Evolutionary conservation across 2,888 invertebrate genomes (phyloP).

Genomic region (Tortrix viridana): DNA sequence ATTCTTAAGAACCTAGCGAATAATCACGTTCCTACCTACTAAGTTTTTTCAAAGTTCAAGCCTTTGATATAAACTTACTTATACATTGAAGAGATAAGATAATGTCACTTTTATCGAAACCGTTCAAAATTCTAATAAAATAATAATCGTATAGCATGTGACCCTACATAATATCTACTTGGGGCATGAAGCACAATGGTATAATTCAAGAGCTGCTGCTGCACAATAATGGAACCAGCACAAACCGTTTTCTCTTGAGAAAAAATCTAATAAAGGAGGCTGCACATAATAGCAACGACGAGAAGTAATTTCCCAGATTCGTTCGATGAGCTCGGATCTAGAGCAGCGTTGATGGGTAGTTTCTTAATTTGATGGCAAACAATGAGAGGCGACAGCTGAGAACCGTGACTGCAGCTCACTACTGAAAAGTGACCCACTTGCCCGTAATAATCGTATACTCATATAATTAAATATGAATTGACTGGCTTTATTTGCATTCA

Average conservation of each 20-base stretch:
- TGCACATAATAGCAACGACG: slow-evolving; percentile 65
- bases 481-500: slow-evolving; percentile 6
- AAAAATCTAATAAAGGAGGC: slow-evolving; percentile 59
- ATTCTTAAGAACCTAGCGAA: slow-evolving; percentile 43
- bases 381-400: slow-evolving; percentile 45
- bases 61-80: neutral
- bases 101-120: neutral
- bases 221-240: slow-evolving; percentile 58
- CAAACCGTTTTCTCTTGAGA: slow-evolving; percentile 67
- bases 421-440: slow-evolving; percentile 58
- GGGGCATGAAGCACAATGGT: slow-evolving; percentile 20
- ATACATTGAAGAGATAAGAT: slow-evolving; percentile 11
- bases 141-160: neutral
- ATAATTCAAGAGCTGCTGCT: slow-evolving; percentile 42
- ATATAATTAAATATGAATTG: slow-evolving; percentile 8
- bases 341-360: slow-evolving; percentile 59
- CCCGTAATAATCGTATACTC: slow-evolving; percentile 34
- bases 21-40: neutral
- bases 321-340: slow-evolving; percentile 66
- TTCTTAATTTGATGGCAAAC: slow-evolving; percentile 65
- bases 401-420: slow-evolving; percentile 58
- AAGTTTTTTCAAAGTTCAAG: neutral
- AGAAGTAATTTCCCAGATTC: slow-evolving; percentile 73
- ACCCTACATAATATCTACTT: neutral
- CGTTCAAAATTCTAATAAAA: slow-evolving; percentile 5